These are phyloP conservation scores for Gambusia yucatana DNA, from an alignment of 2,797 vertebrate genomes.

Conservation along the genomic window DNA sequence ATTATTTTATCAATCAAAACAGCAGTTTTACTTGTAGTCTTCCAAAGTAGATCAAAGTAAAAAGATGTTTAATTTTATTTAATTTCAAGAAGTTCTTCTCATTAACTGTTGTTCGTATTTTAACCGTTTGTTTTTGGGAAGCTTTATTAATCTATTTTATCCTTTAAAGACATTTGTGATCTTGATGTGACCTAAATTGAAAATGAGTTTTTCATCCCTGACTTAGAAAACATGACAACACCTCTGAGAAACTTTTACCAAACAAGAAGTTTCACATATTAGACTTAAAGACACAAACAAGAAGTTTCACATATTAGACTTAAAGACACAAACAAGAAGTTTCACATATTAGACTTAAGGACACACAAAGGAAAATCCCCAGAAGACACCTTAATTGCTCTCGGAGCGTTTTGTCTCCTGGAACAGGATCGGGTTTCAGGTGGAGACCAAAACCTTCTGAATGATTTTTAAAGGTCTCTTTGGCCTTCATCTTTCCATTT, in stretches of 20 bases:
- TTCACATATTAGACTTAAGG: conserved; percentile 20
- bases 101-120: no score
- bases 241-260: conserved; percentile 22
- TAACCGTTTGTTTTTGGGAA: no score
- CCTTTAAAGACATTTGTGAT: no score
- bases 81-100: no score
- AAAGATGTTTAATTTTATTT: background rate
- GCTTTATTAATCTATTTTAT: no score
- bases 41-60: no score
- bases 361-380: conserved; percentile 22
- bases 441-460: conserved; percentile 5
- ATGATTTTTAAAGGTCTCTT: background rate
- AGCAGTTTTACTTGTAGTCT: no score
- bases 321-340: conserved; percentile 7
- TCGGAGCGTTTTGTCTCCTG: background rate
- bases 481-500: conserved; percentile 2
- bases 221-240: background rate
- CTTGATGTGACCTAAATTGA: no score
- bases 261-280: conserved; percentile 14
- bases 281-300: conserved; percentile 11
- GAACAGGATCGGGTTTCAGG: conserved; percentile 19
- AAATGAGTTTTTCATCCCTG: background rate
- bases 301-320: conserved; percentile 14
- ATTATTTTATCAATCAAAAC: no score
- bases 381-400: conserved; percentile 4